phyloP scores from a whole-genome alignment of 2,797 vertebrate genomes.

The Emydoidea blandingii region DNA sequence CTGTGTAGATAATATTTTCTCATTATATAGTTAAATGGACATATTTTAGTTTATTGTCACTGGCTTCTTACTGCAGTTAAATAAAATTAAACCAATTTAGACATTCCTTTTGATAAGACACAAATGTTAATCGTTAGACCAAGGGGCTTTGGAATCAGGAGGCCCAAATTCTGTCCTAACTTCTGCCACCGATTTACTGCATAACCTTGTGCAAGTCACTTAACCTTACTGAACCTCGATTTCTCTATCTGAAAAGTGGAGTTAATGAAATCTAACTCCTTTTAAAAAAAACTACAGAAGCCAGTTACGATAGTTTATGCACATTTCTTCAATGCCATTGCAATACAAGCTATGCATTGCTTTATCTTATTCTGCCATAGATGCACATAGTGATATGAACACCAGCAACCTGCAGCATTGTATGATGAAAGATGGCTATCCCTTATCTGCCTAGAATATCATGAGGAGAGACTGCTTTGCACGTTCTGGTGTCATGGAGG shows the following conservation, averaged over 20 bases:
- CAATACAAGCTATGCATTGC: neutral
- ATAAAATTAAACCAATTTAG: neutral
- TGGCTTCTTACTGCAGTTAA: neutral
- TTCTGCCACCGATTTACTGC: neutral
- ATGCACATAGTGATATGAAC: neutral
- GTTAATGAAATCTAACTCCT: neutral
- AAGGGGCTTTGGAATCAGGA: neutral
- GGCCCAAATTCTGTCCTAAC: neutral
- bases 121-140: neutral
- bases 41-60: neutral
- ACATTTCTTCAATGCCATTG: neutral
- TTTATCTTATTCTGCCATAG: neutral
- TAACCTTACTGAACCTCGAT: neutral
- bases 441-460: neutral
- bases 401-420: neutral
- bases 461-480: neutral
- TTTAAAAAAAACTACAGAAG: neutral
- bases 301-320: neutral
- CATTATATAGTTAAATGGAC: neutral
- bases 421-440: neutral
- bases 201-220: neutral
- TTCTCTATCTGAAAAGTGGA: neutral
- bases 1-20: neutral
- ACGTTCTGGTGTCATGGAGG: neutral
- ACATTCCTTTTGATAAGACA: neutral